phyloP scores from a whole-genome alignment of 2,888 invertebrate species.

The Sinopyrophorus schimmeli region DNA sequence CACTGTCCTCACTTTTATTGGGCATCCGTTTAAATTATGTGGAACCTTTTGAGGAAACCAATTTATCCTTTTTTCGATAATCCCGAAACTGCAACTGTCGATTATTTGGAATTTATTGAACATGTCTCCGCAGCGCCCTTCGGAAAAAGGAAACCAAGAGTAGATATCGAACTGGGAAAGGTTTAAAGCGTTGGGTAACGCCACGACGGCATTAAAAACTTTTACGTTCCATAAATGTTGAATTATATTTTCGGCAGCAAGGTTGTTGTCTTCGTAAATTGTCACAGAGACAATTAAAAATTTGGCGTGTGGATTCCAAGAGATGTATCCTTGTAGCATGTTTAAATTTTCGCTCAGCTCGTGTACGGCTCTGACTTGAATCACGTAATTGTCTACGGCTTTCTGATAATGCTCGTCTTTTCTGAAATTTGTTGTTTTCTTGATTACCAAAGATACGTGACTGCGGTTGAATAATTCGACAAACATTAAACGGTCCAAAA shows the following conservation, averaged over 20 bases:
- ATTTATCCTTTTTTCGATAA: conserved; percentile 14
- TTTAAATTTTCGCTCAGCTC: conserved; percentile 30
- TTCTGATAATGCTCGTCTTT: conserved; percentile 11
- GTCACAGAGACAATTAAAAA: conserved; percentile 39
- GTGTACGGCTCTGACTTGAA: conserved; percentile 29
- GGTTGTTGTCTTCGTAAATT: conserved; percentile 28
- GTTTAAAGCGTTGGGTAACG: conserved; percentile 34
- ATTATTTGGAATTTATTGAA: conserved; percentile 34
- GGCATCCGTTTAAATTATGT: conserved; percentile 43
- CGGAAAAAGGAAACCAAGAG: conserved; percentile 43
- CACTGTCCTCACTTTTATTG: conserved; percentile 43
- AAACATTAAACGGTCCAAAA: conserved; percentile 33
- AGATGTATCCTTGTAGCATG: conserved; percentile 21
- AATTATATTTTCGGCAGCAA: conserved; percentile 35
- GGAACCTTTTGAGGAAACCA: conserved; percentile 45
- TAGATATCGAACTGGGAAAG: conserved; percentile 38
- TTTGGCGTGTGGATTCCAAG: conserved; percentile 39
- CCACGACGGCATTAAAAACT: conserved; percentile 40
- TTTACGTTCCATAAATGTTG: conserved; percentile 33
- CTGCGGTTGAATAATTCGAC: conserved; percentile 24
- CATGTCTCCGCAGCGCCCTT: conserved; percentile 40
- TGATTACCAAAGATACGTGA: conserved; percentile 32
- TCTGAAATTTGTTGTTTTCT: conserved; percentile 18
- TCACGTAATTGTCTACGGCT: conserved; percentile 32
- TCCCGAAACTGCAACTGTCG: conserved; percentile 37